These are phyloP conservation scores for Sphecodes monilicornis DNA, from an alignment of 2,888 invertebrate species.

Conservation along the genomic window DNA sequence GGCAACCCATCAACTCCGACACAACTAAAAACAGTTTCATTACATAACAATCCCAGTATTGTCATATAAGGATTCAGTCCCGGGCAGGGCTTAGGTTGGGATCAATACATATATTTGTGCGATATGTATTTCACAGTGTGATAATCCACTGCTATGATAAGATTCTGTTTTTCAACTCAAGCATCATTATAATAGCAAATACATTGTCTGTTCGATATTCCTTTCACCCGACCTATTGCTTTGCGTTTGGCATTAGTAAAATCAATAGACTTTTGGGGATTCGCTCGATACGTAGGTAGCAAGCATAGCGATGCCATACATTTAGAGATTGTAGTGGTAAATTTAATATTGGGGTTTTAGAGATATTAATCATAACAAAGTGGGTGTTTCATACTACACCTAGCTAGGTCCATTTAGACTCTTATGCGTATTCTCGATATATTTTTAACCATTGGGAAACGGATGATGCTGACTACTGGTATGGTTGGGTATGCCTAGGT, in stretches of 20 bases:
- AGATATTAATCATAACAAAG: neutral
- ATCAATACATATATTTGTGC: slow-evolving; percentile 42
- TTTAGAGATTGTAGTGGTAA: neutral
- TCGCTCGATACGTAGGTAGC: neutral
- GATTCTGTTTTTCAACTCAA: neutral
- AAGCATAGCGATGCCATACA: neutral
- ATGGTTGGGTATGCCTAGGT: neutral
- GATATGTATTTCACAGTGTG: slow-evolving; percentile 1
- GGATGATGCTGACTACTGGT: too few species aligned
- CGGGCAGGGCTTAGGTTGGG: neutral
- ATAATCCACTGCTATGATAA: neutral
- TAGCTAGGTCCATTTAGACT: neutral
- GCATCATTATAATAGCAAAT: neutral
- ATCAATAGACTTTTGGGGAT: neutral
- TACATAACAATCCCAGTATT: neutral
- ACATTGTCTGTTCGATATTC: neutral
- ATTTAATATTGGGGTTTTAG: neutral
- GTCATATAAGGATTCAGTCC: neutral
- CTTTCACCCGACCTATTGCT: neutral
- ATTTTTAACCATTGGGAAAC: neutral
- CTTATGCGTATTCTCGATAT: neutral
- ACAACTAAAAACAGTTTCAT: neutral
- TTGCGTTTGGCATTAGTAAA: neutral
- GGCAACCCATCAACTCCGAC: neutral
- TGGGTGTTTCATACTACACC: too few species aligned